A percentile compares a stretch with the other conserved stretches of the same genome.
phyloP scores from a whole-genome alignment of 2,797 vertebrate genomes.

The Squalus acanthias region DNA sequence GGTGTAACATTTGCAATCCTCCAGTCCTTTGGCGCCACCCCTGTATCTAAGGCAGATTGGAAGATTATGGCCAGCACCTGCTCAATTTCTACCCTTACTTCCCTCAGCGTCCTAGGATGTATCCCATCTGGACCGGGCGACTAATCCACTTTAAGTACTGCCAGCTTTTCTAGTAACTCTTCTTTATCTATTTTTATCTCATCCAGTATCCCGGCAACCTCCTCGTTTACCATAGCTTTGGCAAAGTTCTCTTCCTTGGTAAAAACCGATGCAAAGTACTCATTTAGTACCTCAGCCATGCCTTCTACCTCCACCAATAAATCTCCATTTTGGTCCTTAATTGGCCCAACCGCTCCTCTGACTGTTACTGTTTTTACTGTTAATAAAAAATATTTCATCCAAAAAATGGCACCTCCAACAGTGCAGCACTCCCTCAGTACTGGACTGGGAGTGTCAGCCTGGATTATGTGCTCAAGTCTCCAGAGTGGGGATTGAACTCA shows the following conservation, averaged over 20 bases:
- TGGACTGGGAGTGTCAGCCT: not conserved
- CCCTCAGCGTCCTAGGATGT: no score
- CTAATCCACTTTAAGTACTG: no score
- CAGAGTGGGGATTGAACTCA: not conserved
- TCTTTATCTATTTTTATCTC: no score
- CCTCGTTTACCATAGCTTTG: no score
- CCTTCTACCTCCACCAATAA: not conserved
- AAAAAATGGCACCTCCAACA: not conserved
- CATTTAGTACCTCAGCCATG: not conserved
- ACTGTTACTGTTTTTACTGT: not conserved
- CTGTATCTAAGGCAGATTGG: no score
- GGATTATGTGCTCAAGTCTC: not conserved
- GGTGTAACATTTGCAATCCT: no score
- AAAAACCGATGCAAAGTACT: not conserved
- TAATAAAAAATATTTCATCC: not conserved
- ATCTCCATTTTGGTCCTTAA: not conserved
- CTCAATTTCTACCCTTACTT: no score
- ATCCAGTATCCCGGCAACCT: no score
- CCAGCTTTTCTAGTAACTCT: no score
- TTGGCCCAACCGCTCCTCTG: not conserved
- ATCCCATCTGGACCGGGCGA: no score
- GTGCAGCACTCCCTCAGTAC: not conserved
- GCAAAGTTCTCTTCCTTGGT: not conserved
- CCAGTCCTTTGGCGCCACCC: no score
- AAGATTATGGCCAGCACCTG: no score